A percentile compares a stretch with the other conserved stretches of the same genome.
These are phyloP conservation scores for Cephus nigrinus DNA, from an alignment of 2,888 invertebrate genomes.

Conservation along the genomic window DNA sequence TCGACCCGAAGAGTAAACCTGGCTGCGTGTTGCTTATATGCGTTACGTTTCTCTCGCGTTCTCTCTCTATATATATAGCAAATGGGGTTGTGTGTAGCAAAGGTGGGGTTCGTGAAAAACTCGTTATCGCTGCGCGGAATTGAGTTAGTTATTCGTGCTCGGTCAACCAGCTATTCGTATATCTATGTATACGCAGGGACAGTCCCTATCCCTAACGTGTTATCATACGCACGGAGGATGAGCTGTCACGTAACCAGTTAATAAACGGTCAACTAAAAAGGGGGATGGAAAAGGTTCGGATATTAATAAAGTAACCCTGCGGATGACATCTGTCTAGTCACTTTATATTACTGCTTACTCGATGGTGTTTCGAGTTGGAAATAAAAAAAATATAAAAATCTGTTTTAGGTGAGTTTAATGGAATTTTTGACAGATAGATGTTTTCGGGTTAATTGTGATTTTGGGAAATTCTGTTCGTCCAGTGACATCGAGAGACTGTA, in stretches of 20 bases:
- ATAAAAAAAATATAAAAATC: background rate
- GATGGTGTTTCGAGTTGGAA: background rate
- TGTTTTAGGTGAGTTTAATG: background rate
- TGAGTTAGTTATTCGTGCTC: conserved; percentile 6
- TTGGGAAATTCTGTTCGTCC: background rate
- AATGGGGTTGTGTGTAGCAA: background rate
- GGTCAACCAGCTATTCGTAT: background rate
- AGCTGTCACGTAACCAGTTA: background rate
- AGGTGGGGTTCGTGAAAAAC: conserved; percentile 3
- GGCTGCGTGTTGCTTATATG: background rate
- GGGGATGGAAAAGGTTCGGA: background rate
- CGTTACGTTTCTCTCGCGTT: background rate
- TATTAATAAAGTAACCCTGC: background rate
- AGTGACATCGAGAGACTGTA: background rate
- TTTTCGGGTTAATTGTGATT: background rate
- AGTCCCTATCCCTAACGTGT: background rate
- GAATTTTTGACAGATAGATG: background rate
- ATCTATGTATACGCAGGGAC: background rate
- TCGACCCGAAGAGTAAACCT: background rate
- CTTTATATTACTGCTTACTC: background rate
- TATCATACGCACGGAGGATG: background rate
- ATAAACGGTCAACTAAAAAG: background rate
- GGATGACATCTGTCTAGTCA: background rate
- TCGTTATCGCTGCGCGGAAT: conserved; percentile 7
- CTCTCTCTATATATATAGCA: too few species aligned